Conservation (phyloP, 1,140 invertebrate genomes). For the Euglossa dilemma region DNA sequence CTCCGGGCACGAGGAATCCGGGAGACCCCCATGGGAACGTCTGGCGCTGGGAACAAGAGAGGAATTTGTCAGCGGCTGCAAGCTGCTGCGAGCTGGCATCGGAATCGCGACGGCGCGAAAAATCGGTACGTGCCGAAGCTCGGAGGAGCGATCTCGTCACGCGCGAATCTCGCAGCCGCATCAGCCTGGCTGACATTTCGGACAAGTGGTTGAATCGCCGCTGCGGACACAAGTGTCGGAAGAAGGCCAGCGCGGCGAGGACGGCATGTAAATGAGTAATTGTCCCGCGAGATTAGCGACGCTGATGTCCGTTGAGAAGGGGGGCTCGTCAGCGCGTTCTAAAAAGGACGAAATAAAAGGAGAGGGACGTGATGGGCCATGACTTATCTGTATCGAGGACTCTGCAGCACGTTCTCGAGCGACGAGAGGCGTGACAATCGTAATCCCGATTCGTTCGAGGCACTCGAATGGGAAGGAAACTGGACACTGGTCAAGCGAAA, state of each 20-base stretch:
- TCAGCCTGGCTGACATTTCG: not conserved
- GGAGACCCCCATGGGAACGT: not conserved
- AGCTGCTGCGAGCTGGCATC: not conserved
- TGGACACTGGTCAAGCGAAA: slow-evolving; percentile 48
- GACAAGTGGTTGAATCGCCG: not conserved
- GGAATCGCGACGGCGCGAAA: not conserved
- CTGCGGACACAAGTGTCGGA: not conserved
- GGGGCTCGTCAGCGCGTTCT: not conserved
- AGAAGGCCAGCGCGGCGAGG: not conserved
- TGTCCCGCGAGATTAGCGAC: slow-evolving; percentile 43
- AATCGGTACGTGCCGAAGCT: slow-evolving; percentile 14
- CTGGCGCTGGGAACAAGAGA: not conserved
- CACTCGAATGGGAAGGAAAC: slow-evolving; percentile 48
- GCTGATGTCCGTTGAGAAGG: slow-evolving; percentile 16
- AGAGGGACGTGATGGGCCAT: slow-evolving; percentile 15
- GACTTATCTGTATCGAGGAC: slow-evolving; percentile 53
- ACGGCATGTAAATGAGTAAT: slow-evolving; percentile 49
- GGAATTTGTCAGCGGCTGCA: not conserved
- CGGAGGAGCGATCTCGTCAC: not conserved
- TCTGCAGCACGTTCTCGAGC: slow-evolving; percentile 40
- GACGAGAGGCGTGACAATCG: slow-evolving; percentile 52
- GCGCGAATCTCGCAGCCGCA: not conserved
- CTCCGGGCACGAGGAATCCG: no score
- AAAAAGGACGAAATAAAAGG: not conserved
- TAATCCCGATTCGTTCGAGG: slow-evolving; percentile 48